Conservation (phyloP, 2,113 vertebrate genomes). For the Platichthys stellatus region DNA sequence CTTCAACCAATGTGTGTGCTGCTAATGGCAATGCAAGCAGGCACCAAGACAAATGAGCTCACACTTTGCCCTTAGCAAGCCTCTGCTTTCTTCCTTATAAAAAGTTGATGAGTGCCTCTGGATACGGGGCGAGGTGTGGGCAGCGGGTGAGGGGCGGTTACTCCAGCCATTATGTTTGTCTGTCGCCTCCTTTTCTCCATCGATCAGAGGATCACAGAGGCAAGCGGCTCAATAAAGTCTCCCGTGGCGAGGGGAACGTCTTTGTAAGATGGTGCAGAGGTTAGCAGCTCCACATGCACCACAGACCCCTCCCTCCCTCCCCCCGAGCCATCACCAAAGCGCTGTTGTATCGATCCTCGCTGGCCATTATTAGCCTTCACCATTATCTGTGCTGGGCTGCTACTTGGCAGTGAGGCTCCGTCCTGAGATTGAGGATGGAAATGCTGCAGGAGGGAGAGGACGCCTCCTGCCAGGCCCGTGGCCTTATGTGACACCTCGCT, state of each 20-base stretch:
- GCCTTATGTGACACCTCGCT: constrained; percentile 29
- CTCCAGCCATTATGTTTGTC: constrained; percentile 43
- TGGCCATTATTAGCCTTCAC: constrained; percentile 62
- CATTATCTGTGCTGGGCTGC: constrained; percentile 43
- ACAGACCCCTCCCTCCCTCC: background rate
- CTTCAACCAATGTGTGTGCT: constrained; percentile 25
- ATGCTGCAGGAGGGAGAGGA: constrained; percentile 40
- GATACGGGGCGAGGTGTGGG: background rate
- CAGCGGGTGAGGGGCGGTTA: background rate
- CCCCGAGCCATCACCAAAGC: constrained; percentile 31
- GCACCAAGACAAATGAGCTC: constrained; percentile 21
- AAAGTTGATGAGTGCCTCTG: constrained; percentile 36
- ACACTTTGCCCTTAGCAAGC: constrained; percentile 23
- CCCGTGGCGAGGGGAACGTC: constrained; percentile 38
- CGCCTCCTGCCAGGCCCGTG: constrained; percentile 24
- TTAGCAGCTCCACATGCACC: constrained; percentile 52
- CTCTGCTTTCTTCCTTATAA: constrained; percentile 29
- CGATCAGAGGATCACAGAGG: constrained; percentile 52
- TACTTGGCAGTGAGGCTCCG: constrained; percentile 31
- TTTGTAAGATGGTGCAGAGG: constrained; percentile 51
- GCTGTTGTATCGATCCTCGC: constrained; percentile 61
- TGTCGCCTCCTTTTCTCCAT: constrained; percentile 41
- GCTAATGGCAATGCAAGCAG: constrained; percentile 31
- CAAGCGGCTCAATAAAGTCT: constrained; percentile 57
- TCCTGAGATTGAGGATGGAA: constrained; percentile 34